Evolutionary conservation across 1,140 invertebrate species (phyloP).

Genomic region (Diorhabda carinulata): DNA sequence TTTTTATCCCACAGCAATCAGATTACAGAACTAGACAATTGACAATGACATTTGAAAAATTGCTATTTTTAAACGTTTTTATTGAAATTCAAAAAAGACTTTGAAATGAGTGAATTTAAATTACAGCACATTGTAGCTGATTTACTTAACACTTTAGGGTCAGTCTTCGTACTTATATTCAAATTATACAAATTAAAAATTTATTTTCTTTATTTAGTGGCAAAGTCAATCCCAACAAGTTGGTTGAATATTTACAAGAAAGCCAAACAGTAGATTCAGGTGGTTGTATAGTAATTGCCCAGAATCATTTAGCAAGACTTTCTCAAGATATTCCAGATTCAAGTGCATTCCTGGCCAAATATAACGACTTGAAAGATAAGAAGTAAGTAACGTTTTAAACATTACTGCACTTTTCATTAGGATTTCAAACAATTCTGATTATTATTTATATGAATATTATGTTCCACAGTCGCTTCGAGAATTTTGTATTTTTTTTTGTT

Average conservation of each 20-base stretch:
- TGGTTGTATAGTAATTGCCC: conserved; percentile 40
- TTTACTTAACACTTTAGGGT: conserved; percentile 51
- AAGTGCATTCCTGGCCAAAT: conserved; percentile 51
- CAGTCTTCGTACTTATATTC: conserved; percentile 26
- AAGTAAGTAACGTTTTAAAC: conserved; percentile 44
- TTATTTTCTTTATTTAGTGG: conserved; percentile 41
- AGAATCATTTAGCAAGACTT: conserved; percentile 38
- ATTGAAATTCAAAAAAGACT: conserved; percentile 5
- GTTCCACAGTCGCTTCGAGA: no score
- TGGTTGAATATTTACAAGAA: conserved; percentile 52
- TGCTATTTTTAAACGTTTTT: background rate
- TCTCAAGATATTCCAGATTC: conserved; percentile 47
- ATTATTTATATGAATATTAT: no score
- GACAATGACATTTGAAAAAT: background rate
- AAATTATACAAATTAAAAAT: conserved; percentile 16
- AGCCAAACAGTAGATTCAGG: conserved; percentile 37
- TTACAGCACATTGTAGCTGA: conserved; percentile 51
- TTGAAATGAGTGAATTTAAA: conserved; percentile 55
- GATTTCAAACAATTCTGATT: no score
- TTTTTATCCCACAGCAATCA: no score
- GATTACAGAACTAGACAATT: background rate
- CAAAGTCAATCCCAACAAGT: conserved; percentile 47
- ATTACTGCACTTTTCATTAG: no score
- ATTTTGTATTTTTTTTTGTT: no score
- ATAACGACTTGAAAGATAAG: conserved; percentile 53